phyloP scores from a whole-genome alignment of 2,797 vertebrate genomes.

The Sparus aurata region DNA sequence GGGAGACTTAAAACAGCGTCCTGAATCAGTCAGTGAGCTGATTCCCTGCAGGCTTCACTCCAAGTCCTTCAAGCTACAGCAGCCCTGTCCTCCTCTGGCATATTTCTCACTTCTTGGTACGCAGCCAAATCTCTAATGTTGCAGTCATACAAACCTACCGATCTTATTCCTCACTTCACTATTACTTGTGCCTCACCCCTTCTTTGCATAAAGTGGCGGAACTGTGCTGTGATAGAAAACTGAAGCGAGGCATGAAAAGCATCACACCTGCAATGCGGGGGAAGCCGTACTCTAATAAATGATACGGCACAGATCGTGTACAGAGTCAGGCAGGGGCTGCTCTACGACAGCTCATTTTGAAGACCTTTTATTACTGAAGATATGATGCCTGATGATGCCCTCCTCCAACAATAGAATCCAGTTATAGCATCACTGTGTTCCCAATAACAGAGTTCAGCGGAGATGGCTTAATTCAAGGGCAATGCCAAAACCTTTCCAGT shows the following conservation, averaged over 20 bases:
- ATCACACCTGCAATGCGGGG: constrained; percentile 67
- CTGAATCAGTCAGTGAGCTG: constrained; percentile 39
- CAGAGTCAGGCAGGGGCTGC: constrained; percentile 38
- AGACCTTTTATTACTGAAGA: constrained; percentile 60
- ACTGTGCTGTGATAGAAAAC: constrained; percentile 43
- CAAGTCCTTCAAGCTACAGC: constrained; percentile 67
- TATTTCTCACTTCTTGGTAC: constrained; percentile 44
- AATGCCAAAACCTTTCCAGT: constrained; percentile 48
- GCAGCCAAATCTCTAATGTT: constrained; percentile 53
- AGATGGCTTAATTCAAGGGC: constrained; percentile 64
- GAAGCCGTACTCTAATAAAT: constrained; percentile 67
- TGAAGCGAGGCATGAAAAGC: constrained; percentile 35
- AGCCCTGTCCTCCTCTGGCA: constrained; percentile 41
- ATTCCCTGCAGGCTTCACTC: constrained; percentile 49
- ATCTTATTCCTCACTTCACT: constrained; percentile 34
- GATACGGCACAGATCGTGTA: constrained; percentile 41
- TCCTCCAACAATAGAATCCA: constrained; percentile 54
- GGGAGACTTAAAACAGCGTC: constrained; percentile 39
- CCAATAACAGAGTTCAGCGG: constrained; percentile 58
- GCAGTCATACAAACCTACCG: constrained; percentile 40
- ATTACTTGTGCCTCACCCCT: constrained; percentile 24
- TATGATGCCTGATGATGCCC: constrained; percentile 60
- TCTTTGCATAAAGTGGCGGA: constrained; percentile 44
- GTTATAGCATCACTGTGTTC: constrained; percentile 64
- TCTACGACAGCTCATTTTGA: constrained; percentile 44